phyloP scores from a whole-genome alignment of 1,140 invertebrate genomes.

The Alviniconcha marisindica region DNA sequence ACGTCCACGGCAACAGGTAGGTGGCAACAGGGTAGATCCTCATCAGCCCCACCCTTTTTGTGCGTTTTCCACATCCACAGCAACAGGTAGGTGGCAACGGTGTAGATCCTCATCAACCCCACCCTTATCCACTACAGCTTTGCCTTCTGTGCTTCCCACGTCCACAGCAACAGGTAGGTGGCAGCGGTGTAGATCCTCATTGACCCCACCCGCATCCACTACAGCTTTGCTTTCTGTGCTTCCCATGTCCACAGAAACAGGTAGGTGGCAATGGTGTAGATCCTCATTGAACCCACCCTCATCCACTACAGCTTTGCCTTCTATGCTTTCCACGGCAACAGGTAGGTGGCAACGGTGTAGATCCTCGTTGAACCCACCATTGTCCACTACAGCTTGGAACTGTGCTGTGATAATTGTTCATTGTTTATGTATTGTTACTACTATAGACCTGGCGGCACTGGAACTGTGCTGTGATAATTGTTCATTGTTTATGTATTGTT shows the following conservation, averaged over 20 bases:
- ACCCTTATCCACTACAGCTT: constrained; percentile 99
- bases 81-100: too few species aligned
- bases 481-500: too few species aligned
- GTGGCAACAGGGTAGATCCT: not conserved
- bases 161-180: constrained; percentile 92
- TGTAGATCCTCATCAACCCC: constrained; percentile 97
- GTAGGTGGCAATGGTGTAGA: constrained; percentile 59
- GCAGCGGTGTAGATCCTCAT: constrained; percentile 90
- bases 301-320: constrained; percentile 99
- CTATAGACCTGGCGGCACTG: too few species aligned
- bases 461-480: too few species aligned
- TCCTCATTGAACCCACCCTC: too few species aligned
- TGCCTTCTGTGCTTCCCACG: constrained; percentile 99
- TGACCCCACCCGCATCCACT: constrained; percentile 98
- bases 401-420: too few species aligned
- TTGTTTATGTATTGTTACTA: too few species aligned
- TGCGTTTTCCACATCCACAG: too few species aligned
- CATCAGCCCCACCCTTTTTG: too few species aligned
- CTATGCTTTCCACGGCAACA: too few species aligned
- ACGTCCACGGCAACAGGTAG: constrained; percentile 96
- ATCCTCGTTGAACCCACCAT: constrained; percentile 98
- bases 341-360: too few species aligned
- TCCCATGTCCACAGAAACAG: constrained; percentile 98
- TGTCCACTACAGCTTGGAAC: constrained; percentile 97
- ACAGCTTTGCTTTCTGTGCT: constrained; percentile 99